Evolutionary conservation across 2,797 vertebrate genomes (phyloP).

Genomic region (Schizopygopsis pylzovi): DNA sequence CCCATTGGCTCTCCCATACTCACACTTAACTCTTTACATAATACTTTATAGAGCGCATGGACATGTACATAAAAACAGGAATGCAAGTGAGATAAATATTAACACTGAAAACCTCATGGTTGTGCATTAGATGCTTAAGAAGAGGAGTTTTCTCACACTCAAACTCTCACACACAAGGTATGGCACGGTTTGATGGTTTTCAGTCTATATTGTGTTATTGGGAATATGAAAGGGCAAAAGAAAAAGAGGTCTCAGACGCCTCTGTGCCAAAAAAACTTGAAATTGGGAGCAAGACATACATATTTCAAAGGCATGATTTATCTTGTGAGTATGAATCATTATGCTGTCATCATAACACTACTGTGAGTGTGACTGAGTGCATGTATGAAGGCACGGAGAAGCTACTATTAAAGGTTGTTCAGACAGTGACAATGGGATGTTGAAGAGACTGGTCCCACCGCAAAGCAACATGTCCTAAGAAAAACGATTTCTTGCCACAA

Average conservation of each 20-base stretch:
- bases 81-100: conserved; percentile 26
- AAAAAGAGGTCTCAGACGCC: neutral
- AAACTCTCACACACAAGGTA: conserved; percentile 1
- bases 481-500: conserved; percentile 5
- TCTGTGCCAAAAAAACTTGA: neutral
- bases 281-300: conserved; percentile 14
- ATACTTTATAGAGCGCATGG: conserved; percentile 21
- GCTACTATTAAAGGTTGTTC: conserved; percentile 64
- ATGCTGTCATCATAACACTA: conserved; percentile 15
- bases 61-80: conserved; percentile 9
- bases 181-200: conserved; percentile 19
- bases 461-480: conserved; percentile 14
- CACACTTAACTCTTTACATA: conserved; percentile 10
- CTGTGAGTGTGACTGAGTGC: conserved; percentile 18
- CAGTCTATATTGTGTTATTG: conserved; percentile 13
- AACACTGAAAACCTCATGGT: conserved; percentile 23
- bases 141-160: conserved; percentile 10
- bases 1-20: conserved; percentile 40
- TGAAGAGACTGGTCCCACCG: neutral
- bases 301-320: conserved; percentile 30
- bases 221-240: conserved; percentile 22
- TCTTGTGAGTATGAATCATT: conserved; percentile 11
- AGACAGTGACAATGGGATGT: conserved; percentile 50
- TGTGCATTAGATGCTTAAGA: conserved; percentile 26
- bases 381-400: conserved; percentile 55